These are phyloP conservation scores for Seriola rivoliana DNA, from an alignment of 2,113 vertebrate genomes.

Conservation along the genomic window DNA sequence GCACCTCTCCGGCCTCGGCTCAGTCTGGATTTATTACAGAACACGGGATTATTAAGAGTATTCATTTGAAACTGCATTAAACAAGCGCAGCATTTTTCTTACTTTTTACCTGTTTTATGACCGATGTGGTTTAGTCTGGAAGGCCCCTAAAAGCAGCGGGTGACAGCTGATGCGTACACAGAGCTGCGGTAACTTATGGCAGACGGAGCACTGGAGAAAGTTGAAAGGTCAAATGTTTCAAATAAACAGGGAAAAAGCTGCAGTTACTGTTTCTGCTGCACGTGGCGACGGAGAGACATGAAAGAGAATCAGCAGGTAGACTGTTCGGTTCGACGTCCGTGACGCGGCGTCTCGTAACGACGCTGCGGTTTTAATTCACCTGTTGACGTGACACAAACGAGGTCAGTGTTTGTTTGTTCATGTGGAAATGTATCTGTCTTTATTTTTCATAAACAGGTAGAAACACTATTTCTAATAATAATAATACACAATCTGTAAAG, in stretches of 20 bases:
- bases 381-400: too few relatives aligned
- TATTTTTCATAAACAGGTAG: too few relatives aligned
- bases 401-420: too few relatives aligned
- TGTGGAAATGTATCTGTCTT: too few relatives aligned
- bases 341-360: not conserved
- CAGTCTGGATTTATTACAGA: constrained; percentile 52
- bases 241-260: constrained; percentile 75
- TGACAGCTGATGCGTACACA: constrained; percentile 81
- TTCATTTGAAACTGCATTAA: constrained; percentile 76
- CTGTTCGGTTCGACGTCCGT: not conserved
- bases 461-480: too few relatives aligned
- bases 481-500: too few relatives aligned
- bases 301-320: constrained; percentile 9
- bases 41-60: constrained; percentile 66
- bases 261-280: constrained; percentile 47
- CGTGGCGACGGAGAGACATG: not conserved
- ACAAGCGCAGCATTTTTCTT: constrained; percentile 75
- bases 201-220: constrained; percentile 74
- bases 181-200: constrained; percentile 76
- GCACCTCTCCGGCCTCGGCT: constrained; percentile 27
- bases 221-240: constrained; percentile 79
- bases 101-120: constrained; percentile 83
- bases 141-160: constrained; percentile 79
- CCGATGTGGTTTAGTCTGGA: constrained; percentile 84
- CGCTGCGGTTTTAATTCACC: not conserved